Base-by-base conservation (phyloP, 2,113 vertebrate genomes). In the Nothocercus nigrocapillus region DNA sequence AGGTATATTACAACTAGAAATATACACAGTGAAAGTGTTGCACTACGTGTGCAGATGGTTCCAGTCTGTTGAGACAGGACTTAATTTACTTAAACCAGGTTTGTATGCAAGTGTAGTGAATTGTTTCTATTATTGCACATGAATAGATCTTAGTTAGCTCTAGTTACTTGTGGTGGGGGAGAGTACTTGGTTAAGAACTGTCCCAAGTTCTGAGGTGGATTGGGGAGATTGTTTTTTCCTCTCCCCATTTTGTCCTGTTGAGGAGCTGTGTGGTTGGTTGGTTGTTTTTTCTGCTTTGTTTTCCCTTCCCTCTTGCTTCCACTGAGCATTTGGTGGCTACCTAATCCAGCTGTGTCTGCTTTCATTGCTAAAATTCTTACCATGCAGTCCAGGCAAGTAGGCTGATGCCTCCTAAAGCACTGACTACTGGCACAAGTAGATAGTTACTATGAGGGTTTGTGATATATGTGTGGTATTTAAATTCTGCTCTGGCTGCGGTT, bases 311-410 rank as follows among this genome's bases (percentile, higher is more conserved):
- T 76, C 63, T 44, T 44, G 14, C 38, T 74, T 56, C 53, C 51
- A 10, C 42, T 22, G 53, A 27, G 28, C 38, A n/a, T 30, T 40
- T 58, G 38, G 28, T 66, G n/a, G n/a, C 54, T 88, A 25, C 20
- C 3, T 42, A 45, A 47, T 28, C 7, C 4, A 83, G 51, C 63
- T 21, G 20, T 58, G 9, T 61, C 34, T 75, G 9, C 8, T 76
- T 66, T 69, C 45, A 67, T 79, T 64, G 20, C 15, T 53, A 22
- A 47, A n/a, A 1, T 22, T 83, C 77, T 51, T 58, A 8, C 28
- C 63, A 0, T 22, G 44, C 30, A 20, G 28, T 34, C 11, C 20
- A 42, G 36, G n/a, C 36, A 44, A 42, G 28, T 1, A 1, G 9
- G 7, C 15, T 56, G 42, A 53, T 78, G 47, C 11, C 22, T 70